phyloP scores from a whole-genome alignment of 2,797 vertebrate genomes.

The Columba guinea region DNA sequence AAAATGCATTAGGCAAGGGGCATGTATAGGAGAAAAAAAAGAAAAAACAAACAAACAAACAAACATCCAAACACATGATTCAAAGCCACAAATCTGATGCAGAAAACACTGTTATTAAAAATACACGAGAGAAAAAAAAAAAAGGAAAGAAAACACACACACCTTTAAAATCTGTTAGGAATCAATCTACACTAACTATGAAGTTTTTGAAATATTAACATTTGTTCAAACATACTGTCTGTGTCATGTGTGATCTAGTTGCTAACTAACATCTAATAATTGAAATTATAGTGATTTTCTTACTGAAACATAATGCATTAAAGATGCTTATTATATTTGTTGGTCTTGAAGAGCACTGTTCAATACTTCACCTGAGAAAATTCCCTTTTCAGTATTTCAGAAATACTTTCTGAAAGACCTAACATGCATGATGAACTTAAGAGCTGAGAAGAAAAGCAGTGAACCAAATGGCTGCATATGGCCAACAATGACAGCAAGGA shows the following conservation, averaged over 20 bases:
- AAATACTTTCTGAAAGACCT: background rate
- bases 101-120: background rate
- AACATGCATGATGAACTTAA: background rate
- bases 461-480: background rate
- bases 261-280: background rate
- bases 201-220: background rate
- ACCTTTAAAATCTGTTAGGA: background rate
- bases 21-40: background rate
- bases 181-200: background rate
- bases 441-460: background rate
- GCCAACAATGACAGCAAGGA: background rate
- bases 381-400: background rate
- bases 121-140: background rate
- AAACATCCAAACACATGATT: too few species aligned
- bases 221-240: background rate
- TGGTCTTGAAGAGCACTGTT: background rate
- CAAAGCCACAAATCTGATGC: too few species aligned
- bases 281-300: background rate
- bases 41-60: too few species aligned
- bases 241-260: background rate
- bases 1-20: background rate
- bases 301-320: background rate
- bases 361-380: background rate
- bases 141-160: too few species aligned
- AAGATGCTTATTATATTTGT: background rate